Conservation (phyloP, 2,797 vertebrate genomes). For the Gambusia yucatana region DNA sequence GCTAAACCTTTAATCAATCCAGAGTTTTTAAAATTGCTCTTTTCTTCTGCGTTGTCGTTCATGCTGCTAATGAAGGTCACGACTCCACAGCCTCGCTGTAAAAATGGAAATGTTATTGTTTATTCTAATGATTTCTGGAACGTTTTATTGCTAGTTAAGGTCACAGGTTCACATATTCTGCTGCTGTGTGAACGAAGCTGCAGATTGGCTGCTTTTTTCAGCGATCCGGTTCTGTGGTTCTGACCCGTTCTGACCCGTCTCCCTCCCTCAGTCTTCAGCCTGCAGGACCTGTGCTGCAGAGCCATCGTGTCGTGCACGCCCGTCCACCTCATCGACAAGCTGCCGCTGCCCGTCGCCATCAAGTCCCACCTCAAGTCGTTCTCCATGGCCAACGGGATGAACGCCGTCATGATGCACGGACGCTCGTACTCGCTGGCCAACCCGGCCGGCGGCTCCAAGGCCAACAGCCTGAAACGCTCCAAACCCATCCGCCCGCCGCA, state of each 20-base stretch:
- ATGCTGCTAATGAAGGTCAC: no score
- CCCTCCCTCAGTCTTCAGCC: conserved; percentile 91
- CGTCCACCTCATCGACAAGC: conserved; percentile 97
- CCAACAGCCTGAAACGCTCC: conserved; percentile 94
- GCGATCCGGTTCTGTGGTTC: no score
- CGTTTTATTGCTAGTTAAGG: no score
- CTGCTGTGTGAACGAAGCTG: no score
- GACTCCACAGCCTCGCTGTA: no score
- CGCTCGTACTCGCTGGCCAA: conserved; percentile 94
- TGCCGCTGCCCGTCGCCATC: conserved; percentile 96
- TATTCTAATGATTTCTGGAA: no score
- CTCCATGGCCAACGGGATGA: conserved; percentile 99
- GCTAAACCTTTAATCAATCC: no score
- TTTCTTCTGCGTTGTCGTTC: no score
- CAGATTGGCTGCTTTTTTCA: no score
- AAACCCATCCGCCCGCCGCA: conserved; percentile 94
- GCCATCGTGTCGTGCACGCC: conserved; percentile 99
- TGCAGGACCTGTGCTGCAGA: conserved; percentile 97
- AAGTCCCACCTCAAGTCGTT: conserved; percentile 99
- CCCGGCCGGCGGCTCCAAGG: conserved; percentile 85
- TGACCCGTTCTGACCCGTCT: conserved; percentile 82
- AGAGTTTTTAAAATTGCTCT: no score
- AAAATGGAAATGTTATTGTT: no score
- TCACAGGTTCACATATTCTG: no score
- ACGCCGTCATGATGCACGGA: conserved; percentile 99